Conservation (phyloP, 2,888 invertebrate species). For the Napeogenes inachia region DNA sequence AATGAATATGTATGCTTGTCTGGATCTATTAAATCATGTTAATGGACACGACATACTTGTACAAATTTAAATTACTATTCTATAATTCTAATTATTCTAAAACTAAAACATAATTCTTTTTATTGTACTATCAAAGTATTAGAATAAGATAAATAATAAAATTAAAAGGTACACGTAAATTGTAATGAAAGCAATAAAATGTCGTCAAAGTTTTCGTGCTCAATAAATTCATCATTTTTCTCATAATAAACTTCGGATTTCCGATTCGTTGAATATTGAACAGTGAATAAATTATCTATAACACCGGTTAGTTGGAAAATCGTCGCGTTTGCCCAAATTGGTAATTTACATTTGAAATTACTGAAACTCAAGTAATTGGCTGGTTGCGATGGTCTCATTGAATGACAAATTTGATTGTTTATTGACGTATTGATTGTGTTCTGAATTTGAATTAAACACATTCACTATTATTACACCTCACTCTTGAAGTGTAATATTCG, state of each 20-base stretch:
- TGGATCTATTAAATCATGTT: too few relatives aligned
- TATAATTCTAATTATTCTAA: too few relatives aligned
- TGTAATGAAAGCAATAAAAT: conserved; percentile 12
- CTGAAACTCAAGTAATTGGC: conserved; percentile 39
- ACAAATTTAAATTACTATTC: too few relatives aligned
- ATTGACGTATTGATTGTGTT: conserved; percentile 17
- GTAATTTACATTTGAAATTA: conserved; percentile 61
- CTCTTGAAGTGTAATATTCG: too few relatives aligned
- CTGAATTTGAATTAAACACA: background rate
- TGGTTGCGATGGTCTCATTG: conserved; percentile 26
- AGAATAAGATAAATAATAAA: background rate
- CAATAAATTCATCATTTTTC: conserved; percentile 25
- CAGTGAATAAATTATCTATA: conserved; percentile 52
- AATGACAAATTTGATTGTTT: conserved; percentile 25
- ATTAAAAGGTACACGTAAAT: conserved; percentile 8
- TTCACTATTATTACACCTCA: too few relatives aligned
- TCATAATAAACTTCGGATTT: conserved; percentile 24
- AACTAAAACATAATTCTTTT: too few relatives aligned
- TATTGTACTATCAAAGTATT: background rate
- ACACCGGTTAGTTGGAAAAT: conserved; percentile 54
- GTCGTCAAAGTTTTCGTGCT: conserved; percentile 11
- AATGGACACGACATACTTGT: too few relatives aligned
- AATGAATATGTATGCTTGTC: too few relatives aligned
- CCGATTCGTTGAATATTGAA: conserved; percentile 50
- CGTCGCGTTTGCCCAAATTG: conserved; percentile 55